phyloP scores from a whole-genome alignment of 2,888 invertebrate genomes.

The Anorthoa munda region DNA sequence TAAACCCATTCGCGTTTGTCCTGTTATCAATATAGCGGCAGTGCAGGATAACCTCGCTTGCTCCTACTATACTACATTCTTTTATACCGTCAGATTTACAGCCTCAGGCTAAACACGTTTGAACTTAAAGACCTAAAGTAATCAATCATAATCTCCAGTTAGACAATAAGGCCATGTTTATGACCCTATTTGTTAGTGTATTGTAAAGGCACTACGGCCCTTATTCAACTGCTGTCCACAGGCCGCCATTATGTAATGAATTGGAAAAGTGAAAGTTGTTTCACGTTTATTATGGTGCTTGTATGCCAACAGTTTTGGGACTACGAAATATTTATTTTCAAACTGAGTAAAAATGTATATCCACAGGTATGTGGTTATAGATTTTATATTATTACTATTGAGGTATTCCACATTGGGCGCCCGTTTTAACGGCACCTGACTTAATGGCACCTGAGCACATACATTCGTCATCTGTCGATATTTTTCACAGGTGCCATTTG shows the following conservation, averaged over 20 bases:
- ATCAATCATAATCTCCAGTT: slow-evolving; percentile 12
- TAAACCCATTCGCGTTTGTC: too few relatives aligned
- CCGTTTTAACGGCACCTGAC: too few relatives aligned
- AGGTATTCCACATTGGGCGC: too few relatives aligned
- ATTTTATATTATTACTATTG: background rate
- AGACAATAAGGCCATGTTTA: slow-evolving; percentile 3
- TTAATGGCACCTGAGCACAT: too few relatives aligned
- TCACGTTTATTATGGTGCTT: slow-evolving; percentile 8
- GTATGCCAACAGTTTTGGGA: slow-evolving; percentile 13
- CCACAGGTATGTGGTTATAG: too few relatives aligned
- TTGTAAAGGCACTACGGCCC: slow-evolving; percentile 1
- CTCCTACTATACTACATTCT: background rate
- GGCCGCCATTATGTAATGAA: slow-evolving; percentile 31
- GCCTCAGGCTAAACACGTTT: background rate
- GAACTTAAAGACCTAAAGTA: slow-evolving; percentile 7
- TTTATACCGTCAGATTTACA: too few relatives aligned
- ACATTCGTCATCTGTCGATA: too few relatives aligned
- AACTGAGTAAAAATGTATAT: too few relatives aligned
- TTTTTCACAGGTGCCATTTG: too few relatives aligned
- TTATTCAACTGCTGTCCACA: background rate
- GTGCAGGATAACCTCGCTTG: background rate
- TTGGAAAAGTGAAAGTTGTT: slow-evolving; percentile 56
- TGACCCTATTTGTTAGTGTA: slow-evolving; percentile 1
- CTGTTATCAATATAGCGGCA: too few relatives aligned
- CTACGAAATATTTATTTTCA: background rate